Evolutionary conservation across 2,888 invertebrate genomes (phyloP).

Genomic region (Nymphalis c-album): DNA sequence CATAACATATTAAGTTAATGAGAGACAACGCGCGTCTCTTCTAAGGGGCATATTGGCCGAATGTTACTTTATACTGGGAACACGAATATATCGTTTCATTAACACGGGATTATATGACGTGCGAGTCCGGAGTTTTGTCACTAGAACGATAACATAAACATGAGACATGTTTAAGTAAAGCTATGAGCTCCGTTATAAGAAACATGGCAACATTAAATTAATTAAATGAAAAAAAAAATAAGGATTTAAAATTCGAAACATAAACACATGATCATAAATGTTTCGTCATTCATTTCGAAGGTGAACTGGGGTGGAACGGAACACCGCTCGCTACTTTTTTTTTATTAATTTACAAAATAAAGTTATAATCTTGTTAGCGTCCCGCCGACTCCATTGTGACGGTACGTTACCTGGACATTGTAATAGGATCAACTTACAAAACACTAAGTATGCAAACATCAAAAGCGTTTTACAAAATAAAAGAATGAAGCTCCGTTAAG

Average conservation of each 20-base stretch:
- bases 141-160: not conserved
- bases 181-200: conserved; percentile 3
- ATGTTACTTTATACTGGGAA: conserved; percentile 49
- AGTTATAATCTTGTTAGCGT: conserved; percentile 80
- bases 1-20: conserved; percentile 77
- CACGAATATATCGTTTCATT: conserved; percentile 76
- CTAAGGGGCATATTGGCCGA: conserved; percentile 54
- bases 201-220: not conserved
- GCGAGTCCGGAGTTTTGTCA: conserved; percentile 36
- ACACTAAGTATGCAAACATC: conserved; percentile 80
- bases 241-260: not conserved
- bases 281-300: conserved; percentile 36
- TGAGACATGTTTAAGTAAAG: not conserved
- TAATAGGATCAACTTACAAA: conserved; percentile 83
- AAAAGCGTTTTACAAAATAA: conserved; percentile 68
- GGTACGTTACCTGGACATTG: conserved; percentile 75
- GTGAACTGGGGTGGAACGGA: conserved; percentile 48
- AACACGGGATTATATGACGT: conserved; percentile 58
- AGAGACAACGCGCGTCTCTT: conserved; percentile 69
- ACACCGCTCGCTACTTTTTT: conserved; percentile 60
- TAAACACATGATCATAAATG: conserved; percentile 12
- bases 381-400: conserved; percentile 69
- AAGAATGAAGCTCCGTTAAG: conserved; percentile 72
- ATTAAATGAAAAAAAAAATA: not conserved
- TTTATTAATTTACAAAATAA: conserved; percentile 80